phyloP scores from a whole-genome alignment of 2,113 vertebrate genomes.

The Entelurus aequoreus region DNA sequence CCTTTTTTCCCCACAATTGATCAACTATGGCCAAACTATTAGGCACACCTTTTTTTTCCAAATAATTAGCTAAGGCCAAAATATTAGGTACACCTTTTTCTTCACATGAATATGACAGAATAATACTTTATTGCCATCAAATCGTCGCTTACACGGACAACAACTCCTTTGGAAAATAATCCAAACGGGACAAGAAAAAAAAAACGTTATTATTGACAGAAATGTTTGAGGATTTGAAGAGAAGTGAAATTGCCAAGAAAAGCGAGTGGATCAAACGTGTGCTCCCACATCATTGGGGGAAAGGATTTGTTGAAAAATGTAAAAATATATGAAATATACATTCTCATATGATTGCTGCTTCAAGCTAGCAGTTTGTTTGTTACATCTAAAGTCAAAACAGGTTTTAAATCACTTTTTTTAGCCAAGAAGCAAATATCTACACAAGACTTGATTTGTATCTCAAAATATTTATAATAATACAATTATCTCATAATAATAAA shows the following conservation, averaged over 20 bases:
- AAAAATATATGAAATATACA: conserved; percentile 46
- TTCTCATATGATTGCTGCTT: conserved; percentile 52
- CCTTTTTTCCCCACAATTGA: no score
- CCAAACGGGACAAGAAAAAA: conserved; percentile 10
- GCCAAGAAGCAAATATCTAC: background rate
- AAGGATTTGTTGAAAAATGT: conserved; percentile 18
- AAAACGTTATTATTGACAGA: no score
- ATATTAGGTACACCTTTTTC: no score
- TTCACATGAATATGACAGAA: conserved; percentile 4
- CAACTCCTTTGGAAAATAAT: conserved; percentile 20
- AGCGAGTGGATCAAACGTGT: no score
- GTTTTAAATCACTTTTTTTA: no score
- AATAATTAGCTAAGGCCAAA: no score
- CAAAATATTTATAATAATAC: no score
- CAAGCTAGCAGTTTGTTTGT: conserved; percentile 29
- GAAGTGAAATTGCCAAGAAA: no score
- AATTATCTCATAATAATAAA: no score
- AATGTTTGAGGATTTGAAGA: no score
- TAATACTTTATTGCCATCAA: conserved; percentile 42
- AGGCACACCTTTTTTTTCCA: no score
- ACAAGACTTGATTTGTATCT: background rate
- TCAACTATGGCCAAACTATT: no score
- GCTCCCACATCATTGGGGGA: background rate
- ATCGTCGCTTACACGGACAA: conserved; percentile 38
- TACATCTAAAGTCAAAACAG: background rate